phyloP scores from a whole-genome alignment of 2,888 invertebrate species.

The Himalopsyche tibetana region DNA sequence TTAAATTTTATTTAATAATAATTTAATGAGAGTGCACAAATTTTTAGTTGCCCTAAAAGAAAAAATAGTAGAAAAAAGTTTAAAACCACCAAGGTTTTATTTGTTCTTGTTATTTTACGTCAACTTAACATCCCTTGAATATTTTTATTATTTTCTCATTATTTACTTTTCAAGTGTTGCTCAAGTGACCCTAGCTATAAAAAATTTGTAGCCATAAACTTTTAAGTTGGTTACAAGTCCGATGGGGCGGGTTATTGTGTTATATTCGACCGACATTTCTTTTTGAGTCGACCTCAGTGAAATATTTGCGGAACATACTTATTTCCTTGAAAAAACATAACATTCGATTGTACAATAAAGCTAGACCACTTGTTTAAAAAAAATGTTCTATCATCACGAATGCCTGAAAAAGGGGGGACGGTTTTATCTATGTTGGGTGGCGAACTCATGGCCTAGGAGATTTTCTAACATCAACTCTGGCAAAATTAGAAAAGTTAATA shows the following conservation, averaged over 20 bases:
- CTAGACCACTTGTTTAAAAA: neutral
- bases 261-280: neutral
- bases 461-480: neutral
- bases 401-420: conserved; percentile 44
- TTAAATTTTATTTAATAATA: too few relatives aligned
- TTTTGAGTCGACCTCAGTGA: neutral
- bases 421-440: conserved; percentile 51
- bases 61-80: too few relatives aligned
- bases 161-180: too few relatives aligned
- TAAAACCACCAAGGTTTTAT: too few relatives aligned
- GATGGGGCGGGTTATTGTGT: neutral
- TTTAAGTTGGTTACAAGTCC: neutral
- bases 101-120: too few relatives aligned
- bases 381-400: conserved; percentile 50
- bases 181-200: neutral
- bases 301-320: neutral
- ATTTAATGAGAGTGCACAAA: too few relatives aligned
- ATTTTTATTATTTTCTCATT: too few relatives aligned
- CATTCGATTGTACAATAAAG: neutral
- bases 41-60: too few relatives aligned
- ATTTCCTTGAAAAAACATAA: neutral
- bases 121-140: too few relatives aligned
- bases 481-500: neutral
- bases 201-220: neutral
- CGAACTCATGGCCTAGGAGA: conserved; percentile 25